Percentiles rank a stretch among this genome's conserved stretches.
phyloP scores from a whole-genome alignment of 2,797 vertebrate species.

The Arnoldichthys spilopterus region DNA sequence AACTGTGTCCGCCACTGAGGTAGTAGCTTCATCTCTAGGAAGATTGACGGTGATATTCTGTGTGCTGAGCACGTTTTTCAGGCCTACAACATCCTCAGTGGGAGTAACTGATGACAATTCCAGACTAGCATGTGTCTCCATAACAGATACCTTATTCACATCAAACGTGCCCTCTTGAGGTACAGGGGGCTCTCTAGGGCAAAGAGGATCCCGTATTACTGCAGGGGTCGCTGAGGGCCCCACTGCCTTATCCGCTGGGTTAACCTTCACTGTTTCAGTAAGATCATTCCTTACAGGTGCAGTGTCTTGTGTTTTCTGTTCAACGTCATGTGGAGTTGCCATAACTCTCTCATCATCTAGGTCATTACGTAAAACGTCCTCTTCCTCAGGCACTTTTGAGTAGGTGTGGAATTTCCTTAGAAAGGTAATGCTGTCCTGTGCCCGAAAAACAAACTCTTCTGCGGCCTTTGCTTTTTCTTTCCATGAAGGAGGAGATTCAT shows the following conservation, averaged over 20 bases:
- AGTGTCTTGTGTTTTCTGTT: conserved; percentile 23
- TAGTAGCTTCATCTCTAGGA: conserved; percentile 23
- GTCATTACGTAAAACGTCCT: conserved; percentile 23
- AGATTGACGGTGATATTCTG: conserved; percentile 12
- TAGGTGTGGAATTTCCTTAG: conserved; percentile 59
- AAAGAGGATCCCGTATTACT: conserved; percentile 29
- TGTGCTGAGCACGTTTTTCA: background rate
- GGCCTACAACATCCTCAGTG: background rate
- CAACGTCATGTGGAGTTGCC: background rate
- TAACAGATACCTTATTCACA: conserved; percentile 9
- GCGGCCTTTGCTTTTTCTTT: conserved; percentile 3
- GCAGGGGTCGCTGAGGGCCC: conserved; percentile 29
- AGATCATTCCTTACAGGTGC: background rate
- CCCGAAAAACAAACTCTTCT: conserved; percentile 39
- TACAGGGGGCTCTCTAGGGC: no score
- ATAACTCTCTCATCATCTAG: background rate
- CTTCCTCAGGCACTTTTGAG: conserved; percentile 50
- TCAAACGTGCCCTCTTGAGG: conserved; percentile 34
- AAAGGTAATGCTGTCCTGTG: conserved; percentile 20
- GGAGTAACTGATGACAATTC: conserved; percentile 8
- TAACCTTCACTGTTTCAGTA: conserved; percentile 10
- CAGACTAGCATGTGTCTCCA: conserved; percentile 3
- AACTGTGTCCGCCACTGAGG: background rate
- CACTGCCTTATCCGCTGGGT: conserved; percentile 49
- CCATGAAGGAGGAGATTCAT: conserved; percentile 29